A percentile compares a stretch with the other conserved stretches of the same genome.
Evolutionary conservation across 1,140 invertebrate species (phyloP).

Genomic region (Papilio aristodemus): DNA sequence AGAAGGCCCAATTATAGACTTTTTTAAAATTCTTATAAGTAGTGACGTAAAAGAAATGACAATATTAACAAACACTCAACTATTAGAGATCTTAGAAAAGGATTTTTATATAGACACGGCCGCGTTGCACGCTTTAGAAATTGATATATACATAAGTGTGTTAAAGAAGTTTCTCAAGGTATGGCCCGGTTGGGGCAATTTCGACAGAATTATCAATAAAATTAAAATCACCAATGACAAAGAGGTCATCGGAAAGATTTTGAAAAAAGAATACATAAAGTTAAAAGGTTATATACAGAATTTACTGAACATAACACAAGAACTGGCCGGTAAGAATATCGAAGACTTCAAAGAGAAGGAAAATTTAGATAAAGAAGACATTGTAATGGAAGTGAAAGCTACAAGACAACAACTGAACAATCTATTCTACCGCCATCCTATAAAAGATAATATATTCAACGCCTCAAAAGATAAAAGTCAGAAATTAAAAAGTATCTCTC

Average conservation of each 20-base stretch:
- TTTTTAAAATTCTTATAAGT: background rate
- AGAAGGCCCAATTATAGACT: conserved; percentile 7
- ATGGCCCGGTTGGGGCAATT: background rate
- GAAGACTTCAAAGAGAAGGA: background rate
- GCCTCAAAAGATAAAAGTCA: background rate
- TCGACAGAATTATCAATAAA: background rate
- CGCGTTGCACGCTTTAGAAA: background rate
- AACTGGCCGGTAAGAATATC: background rate
- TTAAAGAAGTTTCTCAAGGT: background rate
- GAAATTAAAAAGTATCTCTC: background rate
- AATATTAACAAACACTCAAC: background rate
- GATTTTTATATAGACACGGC: background rate
- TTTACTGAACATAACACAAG: background rate
- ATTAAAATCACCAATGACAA: background rate
- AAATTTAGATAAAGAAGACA: background rate
- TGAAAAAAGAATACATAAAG: background rate
- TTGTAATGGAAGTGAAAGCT: background rate
- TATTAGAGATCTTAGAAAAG: background rate
- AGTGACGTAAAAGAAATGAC: background rate
- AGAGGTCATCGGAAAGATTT: background rate
- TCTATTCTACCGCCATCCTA: background rate
- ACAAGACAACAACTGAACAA: background rate
- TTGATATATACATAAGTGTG: background rate
- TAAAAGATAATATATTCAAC: background rate
- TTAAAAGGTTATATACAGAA: background rate